Evolutionary conservation across 2,888 invertebrate genomes (phyloP).

Genomic region (Alviniconcha strummeri): DNA sequence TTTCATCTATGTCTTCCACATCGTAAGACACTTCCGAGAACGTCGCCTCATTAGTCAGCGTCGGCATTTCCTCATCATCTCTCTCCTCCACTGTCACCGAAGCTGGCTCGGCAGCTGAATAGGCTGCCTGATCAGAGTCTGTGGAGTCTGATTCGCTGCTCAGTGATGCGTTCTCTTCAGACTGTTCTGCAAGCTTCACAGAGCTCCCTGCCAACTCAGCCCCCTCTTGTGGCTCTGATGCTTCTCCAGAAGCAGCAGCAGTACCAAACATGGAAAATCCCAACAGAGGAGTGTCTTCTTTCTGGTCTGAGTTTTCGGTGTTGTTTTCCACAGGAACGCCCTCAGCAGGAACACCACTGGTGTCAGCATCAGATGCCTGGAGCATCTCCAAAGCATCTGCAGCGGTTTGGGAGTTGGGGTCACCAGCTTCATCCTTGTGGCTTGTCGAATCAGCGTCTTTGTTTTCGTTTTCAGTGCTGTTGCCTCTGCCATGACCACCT

Average conservation of each 20-base stretch:
- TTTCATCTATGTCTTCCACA: constrained; percentile 37
- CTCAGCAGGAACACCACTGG: constrained; percentile 24
- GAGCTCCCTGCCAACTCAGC: background rate
- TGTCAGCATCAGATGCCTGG: constrained; percentile 30
- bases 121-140: constrained; percentile 28
- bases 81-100: background rate
- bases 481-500: background rate
- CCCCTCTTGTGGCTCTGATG: background rate
- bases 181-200: background rate
- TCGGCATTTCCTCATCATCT: background rate
- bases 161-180: background rate
- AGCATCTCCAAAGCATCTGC: constrained; percentile 17
- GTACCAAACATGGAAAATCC: background rate
- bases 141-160: constrained; percentile 23
- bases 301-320: constrained; percentile 31
- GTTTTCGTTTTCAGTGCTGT: constrained; percentile 20
- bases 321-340: constrained; percentile 26
- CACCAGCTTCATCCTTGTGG: constrained; percentile 32
- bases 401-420: background rate
- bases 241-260: too few relatives aligned
- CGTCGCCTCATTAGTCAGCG: constrained; percentile 5
- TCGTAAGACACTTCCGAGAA: constrained; percentile 12
- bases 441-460: constrained; percentile 35
- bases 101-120: constrained; percentile 18
- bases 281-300: background rate